phyloP scores from a whole-genome alignment of 2,888 invertebrate genomes.

The Nephrotoma guestfalica region DNA sequence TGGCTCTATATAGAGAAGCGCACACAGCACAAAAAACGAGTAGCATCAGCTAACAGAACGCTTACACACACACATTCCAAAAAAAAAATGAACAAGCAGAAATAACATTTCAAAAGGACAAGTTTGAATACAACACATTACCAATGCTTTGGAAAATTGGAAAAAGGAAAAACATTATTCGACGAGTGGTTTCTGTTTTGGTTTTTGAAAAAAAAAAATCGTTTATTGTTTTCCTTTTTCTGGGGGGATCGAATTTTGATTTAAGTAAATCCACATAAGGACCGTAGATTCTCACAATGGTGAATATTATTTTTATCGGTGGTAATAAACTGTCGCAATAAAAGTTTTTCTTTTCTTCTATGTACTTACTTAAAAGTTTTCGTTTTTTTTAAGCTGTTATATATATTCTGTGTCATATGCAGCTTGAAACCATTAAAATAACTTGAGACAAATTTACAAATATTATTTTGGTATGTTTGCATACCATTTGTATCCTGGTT shows the following conservation, averaged over 20 bases:
- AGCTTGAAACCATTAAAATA: background rate
- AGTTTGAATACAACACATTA: background rate
- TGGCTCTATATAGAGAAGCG: background rate
- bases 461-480: background rate
- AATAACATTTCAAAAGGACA: background rate
- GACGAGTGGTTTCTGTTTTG: background rate
- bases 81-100: background rate
- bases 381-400: background rate
- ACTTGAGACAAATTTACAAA: background rate
- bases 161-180: background rate
- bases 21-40: background rate
- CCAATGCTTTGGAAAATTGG: background rate
- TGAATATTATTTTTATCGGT: background rate
- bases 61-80: background rate
- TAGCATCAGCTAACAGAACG: background rate
- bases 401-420: background rate
- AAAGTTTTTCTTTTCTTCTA: background rate
- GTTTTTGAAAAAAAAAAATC: background rate
- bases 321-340: background rate
- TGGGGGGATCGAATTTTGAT: background rate
- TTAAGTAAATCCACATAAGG: background rate
- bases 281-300: background rate
- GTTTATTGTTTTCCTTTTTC: background rate
- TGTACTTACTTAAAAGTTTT: background rate
- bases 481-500: background rate